Conservation (phyloP, 1,140 invertebrate species). For the Theocolax elegans region DNA sequence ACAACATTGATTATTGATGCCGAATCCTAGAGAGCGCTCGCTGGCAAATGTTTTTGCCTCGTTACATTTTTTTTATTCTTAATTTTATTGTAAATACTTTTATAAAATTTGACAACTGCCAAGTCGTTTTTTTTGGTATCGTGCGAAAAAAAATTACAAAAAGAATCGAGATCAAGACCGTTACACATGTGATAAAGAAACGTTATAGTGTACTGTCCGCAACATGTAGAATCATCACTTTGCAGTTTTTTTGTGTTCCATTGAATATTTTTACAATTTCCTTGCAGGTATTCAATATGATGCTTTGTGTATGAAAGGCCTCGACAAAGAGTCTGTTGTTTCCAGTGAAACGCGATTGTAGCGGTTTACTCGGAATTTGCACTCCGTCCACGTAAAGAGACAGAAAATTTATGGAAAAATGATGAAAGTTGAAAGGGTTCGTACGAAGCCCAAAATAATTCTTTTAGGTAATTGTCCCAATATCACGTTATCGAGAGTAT, state of each 20-base stretch:
- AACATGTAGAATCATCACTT: background rate
- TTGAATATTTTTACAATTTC: too few species aligned
- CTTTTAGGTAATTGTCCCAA: slow-evolving; percentile 58
- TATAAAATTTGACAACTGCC: background rate
- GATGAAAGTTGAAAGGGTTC: slow-evolving; percentile 61
- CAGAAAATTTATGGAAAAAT: slow-evolving; percentile 53
- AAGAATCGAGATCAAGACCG: background rate
- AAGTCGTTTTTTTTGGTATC: background rate
- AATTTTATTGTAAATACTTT: too few species aligned
- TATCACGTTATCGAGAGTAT: slow-evolving; percentile 57
- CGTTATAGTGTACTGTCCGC: background rate
- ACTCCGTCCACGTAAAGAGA: slow-evolving; percentile 55
- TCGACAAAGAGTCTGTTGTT: slow-evolving; percentile 37
- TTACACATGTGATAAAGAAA: background rate
- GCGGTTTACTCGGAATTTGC: slow-evolving; percentile 45
- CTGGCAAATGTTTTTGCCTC: too few species aligned
- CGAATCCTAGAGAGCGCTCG: too few species aligned
- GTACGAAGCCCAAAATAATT: slow-evolving; percentile 59
- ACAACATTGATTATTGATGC: too few species aligned
- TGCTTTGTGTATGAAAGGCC: slow-evolving; percentile 51
- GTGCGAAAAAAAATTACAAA: background rate
- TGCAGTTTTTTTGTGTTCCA: too few species aligned
- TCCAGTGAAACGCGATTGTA: slow-evolving; percentile 43
- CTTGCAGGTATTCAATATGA: too few species aligned
- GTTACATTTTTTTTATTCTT: too few species aligned